phyloP scores from a whole-genome alignment of 64 coral and sea anemone genomes.

The Hydrozoanthus tunicans region DNA sequence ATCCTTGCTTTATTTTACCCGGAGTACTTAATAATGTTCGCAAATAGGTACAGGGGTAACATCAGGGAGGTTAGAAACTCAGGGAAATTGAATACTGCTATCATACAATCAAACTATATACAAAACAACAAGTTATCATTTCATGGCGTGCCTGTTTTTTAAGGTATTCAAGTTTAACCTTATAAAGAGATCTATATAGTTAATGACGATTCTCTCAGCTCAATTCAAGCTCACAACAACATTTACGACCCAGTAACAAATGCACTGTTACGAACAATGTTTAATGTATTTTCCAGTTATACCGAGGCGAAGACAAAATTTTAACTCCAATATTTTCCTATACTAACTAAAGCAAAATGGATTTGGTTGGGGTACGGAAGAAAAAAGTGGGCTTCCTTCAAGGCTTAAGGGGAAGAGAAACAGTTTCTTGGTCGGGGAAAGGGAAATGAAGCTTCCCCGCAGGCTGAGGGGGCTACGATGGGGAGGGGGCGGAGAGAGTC shows the following conservation, averaged over 20 bases:
- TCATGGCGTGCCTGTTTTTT: background rate
- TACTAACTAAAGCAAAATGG: background rate
- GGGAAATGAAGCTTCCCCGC: too few relatives aligned
- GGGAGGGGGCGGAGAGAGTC: too few relatives aligned
- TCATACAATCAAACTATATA: conserved; percentile 10
- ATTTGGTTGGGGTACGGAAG: background rate
- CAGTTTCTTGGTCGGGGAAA: too few relatives aligned
- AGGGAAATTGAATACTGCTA: background rate
- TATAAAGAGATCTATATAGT: background rate
- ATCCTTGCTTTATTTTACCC: conserved; percentile 1
- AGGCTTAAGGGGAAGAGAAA: too few relatives aligned
- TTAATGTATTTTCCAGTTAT: background rate
- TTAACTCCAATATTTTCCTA: background rate
- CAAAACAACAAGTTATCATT: background rate
- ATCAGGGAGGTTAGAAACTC: background rate
- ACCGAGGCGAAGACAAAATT: background rate
- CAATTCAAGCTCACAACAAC: background rate
- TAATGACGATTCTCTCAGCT: background rate
- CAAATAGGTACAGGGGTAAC: background rate
- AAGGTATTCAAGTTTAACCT: background rate
- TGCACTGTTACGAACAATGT: background rate
- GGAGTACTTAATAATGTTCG: background rate
- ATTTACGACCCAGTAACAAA: background rate
- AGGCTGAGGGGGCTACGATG: too few relatives aligned
- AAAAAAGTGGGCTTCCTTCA: too few relatives aligned